Evolutionary conservation across 2,797 vertebrate genomes (phyloP), one percentile per base, ranked within the genome.

Genomic region (Calcarius lapponicus): DNA sequence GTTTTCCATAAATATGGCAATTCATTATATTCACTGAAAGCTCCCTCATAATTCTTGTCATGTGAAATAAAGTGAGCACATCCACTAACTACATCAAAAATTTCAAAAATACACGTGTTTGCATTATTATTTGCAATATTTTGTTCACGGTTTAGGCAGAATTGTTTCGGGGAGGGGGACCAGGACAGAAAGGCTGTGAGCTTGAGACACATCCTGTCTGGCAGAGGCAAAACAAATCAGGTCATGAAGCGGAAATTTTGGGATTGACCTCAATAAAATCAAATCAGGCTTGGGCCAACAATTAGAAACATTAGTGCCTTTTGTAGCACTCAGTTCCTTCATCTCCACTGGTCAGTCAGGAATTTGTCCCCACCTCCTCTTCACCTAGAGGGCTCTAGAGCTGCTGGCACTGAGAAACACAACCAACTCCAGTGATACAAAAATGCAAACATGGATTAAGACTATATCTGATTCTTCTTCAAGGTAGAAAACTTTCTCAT

Each of bases 1-100:
- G 82, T 94, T 95, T 96, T 91, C 92, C 72, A 65, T 91, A 93
- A 96, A 94, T 94, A 91, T 11, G 62, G 73, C 72, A 72, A 95
- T 92, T 87, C 75, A 92, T 86, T 93, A 89, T 45, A 78, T 80
- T 87, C 1, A 0, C 61, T 78, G 85, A 94, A 96, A 93, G 79
- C n/a, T 62, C 67, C 38, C 76, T 91, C 62, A 21, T 65, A 83
- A 88, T 61, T 75, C 93, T 88, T 65, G 61, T 74, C 62, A 62
- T 16, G n/a, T 80, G 87, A 92, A 92, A 93, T 80, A 90, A 91
- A 91, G 50, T 7, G 62, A 95, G 82, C 21, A 38, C 21, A 71
- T 71, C 45, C 42, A 57, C 43, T 62, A 51, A 62, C 58, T 53
- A 28, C 80, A 79, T n/a, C 40, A 70, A 96, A n/a, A 22, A 22